Evolutionary conservation across 1,140 invertebrate genomes (phyloP).

Genomic region (Aradophagus sp.): DNA sequence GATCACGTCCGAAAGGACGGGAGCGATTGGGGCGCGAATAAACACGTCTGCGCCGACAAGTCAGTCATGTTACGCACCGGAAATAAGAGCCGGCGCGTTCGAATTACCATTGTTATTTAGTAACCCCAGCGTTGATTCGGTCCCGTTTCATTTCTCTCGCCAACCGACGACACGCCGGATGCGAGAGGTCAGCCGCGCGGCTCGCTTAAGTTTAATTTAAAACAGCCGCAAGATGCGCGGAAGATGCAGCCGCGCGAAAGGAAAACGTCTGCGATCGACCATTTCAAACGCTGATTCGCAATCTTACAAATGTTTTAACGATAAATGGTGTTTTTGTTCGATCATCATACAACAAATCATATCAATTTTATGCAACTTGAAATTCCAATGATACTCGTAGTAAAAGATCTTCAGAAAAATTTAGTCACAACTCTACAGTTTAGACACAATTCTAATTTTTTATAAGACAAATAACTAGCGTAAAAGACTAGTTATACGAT

Average conservation of each 20-base stretch:
- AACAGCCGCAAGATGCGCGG: conserved; percentile 52
- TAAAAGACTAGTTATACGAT: too few relatives aligned
- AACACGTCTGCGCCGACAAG: conserved; percentile 30
- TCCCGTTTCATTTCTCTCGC: conserved; percentile 62
- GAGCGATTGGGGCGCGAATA: conserved; percentile 20
- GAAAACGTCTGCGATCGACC: too few relatives aligned
- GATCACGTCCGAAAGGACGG: conserved; percentile 3
- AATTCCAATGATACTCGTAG: too few relatives aligned
- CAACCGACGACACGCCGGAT: conserved; percentile 62
- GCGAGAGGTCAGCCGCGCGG: conserved; percentile 64
- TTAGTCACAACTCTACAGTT: too few relatives aligned
- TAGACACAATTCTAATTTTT: too few relatives aligned
- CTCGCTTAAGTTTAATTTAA: conserved; percentile 63
- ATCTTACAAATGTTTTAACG: too few relatives aligned
- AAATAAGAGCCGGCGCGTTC: conserved; percentile 64
- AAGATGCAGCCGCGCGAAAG: conserved; percentile 28
- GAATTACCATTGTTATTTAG: conserved; percentile 69
- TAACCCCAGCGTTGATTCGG: conserved; percentile 59
- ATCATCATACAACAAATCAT: too few relatives aligned
- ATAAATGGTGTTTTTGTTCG: too few relatives aligned
- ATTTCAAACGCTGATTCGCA: background rate
- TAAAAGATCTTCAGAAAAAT: too few relatives aligned
- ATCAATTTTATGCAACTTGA: too few relatives aligned
- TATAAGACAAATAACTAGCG: too few relatives aligned
- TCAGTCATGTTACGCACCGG: conserved; percentile 54